Evolutionary conservation across 2,797 vertebrate species (phyloP).

Genomic region (Syndactyla subalaris): DNA sequence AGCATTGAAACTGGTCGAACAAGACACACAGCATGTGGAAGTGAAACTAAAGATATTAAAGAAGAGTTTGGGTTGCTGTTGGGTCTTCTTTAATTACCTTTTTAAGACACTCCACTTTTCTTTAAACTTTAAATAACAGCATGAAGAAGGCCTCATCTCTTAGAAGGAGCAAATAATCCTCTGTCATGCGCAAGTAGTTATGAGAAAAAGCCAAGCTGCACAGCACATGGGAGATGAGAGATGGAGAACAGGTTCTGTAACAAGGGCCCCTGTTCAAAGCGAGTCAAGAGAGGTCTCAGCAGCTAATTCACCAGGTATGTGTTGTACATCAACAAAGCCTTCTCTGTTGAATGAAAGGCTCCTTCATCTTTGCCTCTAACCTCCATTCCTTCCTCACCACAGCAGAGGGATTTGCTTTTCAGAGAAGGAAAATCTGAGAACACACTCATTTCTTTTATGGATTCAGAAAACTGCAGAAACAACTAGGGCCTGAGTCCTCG

Average conservation of each 20-base stretch:
- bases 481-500: neutral
- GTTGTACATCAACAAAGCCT: conserved; percentile 58
- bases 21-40: conserved; percentile 53
- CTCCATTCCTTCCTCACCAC: conserved; percentile 60
- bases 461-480: conserved; percentile 33
- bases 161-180: neutral
- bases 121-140: conserved; percentile 59
- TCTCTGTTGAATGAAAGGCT: conserved; percentile 65
- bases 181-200: neutral
- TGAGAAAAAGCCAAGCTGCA: neutral
- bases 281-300: conserved; percentile 53
- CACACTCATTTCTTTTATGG: conserved; percentile 35
- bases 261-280: conserved; percentile 57
- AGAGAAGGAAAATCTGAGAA: conserved; percentile 48
- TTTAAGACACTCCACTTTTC: conserved; percentile 44
- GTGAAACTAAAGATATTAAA: conserved; percentile 65
- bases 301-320: conserved; percentile 27
- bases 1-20: conserved; percentile 64
- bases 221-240: conserved; percentile 7
- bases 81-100: conserved; percentile 63
- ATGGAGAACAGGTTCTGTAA: conserved; percentile 56
- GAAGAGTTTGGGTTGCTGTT: conserved; percentile 51
- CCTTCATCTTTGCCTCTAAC: conserved; percentile 61
- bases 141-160: conserved; percentile 10
- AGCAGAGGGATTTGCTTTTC: conserved; percentile 50